Base-by-base conservation (phyloP, 2,888 invertebrate species). In the Cheiracanthium punctorium region DNA sequence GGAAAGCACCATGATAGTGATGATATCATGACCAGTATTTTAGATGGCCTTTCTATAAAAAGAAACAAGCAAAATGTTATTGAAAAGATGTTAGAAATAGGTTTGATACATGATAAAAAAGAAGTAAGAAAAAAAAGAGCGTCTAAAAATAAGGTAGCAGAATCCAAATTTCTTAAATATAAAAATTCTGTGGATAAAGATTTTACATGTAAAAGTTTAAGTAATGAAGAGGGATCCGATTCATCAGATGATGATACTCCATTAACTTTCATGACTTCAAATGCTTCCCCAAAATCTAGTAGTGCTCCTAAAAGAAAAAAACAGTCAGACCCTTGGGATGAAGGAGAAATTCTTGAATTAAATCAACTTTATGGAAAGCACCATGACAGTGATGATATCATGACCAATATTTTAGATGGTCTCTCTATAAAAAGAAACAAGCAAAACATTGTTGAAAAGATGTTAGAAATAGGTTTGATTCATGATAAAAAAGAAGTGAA, bases 191-290 rank as follows among this genome's bases (percentile, higher is more conserved):
- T 33, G 1, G 12, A n/a, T 10, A 1, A 65, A 12, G 14, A n/a
- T n/a, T n/a, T n/a, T n/a, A n/a, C 28, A 30, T 10, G 14, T 65
- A 33, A 58, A 58, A 24, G 14, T 48, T 7, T 48, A 48, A 17
- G 10, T 17, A 48, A 37, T 2, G 17, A 48, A 48, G n/a, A 48
- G 2, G 94, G 95, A 96, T 90, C 95, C 95, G 7, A 93, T 96
- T 64, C 94, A 95, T 30, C 94, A 94, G 82, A 93, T 96, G 80
- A 95, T 95, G 92, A 97, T 97, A 91, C 92, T 97, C 64, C 29
- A 4, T n/a, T 79, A 29, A 48, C 12, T 30, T 30, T 17, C 20
- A 58, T 8, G 14, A 30, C 33, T 37, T 33, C 52, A 43, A 67
- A 43, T 24, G 37, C 10, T 37, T 48, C 58, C 24, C 1, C 24